Evolutionary conservation across 2,888 invertebrate species (phyloP).

Genomic region (Drosophila neotestacea): DNA sequence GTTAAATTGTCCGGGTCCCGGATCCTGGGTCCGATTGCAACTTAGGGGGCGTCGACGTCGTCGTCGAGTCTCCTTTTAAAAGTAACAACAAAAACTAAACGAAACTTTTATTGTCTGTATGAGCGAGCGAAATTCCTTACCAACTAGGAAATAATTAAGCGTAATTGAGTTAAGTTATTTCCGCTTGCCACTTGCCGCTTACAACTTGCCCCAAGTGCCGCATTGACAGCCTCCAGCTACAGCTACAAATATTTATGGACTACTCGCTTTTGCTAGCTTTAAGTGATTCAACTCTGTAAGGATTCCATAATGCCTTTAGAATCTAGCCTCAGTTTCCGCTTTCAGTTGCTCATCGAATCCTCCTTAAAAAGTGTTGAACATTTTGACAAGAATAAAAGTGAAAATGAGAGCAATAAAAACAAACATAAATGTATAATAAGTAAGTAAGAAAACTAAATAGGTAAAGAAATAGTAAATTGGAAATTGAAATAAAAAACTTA

Average conservation of each 20-base stretch:
- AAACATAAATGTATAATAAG: too few species aligned
- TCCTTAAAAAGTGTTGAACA: too few species aligned
- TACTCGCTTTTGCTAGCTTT: constrained; percentile 33
- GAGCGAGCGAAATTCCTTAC: constrained; percentile 70
- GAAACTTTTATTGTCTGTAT: constrained; percentile 77
- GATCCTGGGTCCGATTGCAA: constrained; percentile 11
- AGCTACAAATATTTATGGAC: constrained; percentile 2
- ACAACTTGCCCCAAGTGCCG: constrained; percentile 15
- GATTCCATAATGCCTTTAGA: neutral
- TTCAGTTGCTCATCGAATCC: neutral
- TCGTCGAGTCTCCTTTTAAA: constrained; percentile 38
- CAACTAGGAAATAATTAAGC: constrained; percentile 82
- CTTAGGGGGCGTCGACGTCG: constrained; percentile 1
- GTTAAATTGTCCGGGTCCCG: constrained; percentile 8
- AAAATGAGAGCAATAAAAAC: too few species aligned
- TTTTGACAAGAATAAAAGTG: too few species aligned
- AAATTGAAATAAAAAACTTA: too few species aligned
- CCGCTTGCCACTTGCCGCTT: constrained; percentile 39
- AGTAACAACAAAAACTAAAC: constrained; percentile 66
- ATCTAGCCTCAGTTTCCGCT: neutral
- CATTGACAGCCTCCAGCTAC: neutral
- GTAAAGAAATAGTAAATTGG: too few species aligned
- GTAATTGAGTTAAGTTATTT: constrained; percentile 82
- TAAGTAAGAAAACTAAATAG: too few species aligned
- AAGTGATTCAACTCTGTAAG: constrained; percentile 49